A percentile compares a stretch with the other conserved stretches of the same genome.
phyloP scores from a whole-genome alignment of 2,797 vertebrate genomes.

The Peromyscus melanophrys region DNA sequence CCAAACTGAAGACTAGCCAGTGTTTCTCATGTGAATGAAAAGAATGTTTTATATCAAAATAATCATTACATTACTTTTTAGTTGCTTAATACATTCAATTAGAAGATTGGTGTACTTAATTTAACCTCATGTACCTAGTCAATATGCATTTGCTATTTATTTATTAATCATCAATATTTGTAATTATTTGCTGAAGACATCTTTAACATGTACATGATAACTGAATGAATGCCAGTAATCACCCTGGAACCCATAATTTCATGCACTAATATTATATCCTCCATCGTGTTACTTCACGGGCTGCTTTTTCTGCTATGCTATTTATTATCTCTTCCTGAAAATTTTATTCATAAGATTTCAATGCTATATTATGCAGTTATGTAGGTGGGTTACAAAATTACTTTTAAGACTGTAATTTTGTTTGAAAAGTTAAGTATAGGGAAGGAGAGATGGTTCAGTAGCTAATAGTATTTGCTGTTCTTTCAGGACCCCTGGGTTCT shows the following conservation, averaged over 20 bases:
- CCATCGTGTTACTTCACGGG: neutral
- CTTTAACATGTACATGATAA: constrained; percentile 62
- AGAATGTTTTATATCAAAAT: neutral
- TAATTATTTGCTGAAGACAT: constrained; percentile 79
- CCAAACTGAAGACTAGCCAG: neutral
- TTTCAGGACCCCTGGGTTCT: neutral
- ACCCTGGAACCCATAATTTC: constrained; percentile 28
- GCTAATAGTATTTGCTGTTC: neutral
- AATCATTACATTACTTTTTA: neutral
- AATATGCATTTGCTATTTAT: constrained; percentile 61
- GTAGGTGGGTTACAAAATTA: neutral
- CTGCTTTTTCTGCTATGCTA: constrained; percentile 31
- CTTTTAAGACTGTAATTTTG: constrained; percentile 17
- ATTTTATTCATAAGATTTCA: neutral
- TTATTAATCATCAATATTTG: constrained; percentile 69
- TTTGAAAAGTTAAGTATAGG: neutral
- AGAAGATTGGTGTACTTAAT: neutral
- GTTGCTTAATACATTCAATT: constrained; percentile 47
- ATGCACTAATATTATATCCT: neutral
- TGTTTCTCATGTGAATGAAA: neutral
- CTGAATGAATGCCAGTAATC: constrained; percentile 15
- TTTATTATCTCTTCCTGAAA: constrained; percentile 20
- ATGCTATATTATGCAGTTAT: constrained; percentile 33
- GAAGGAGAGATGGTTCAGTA: neutral
- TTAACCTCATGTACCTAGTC: constrained; percentile 35